Evolutionary conservation across 2,888 invertebrate genomes (phyloP), one percentile per base, ranked within the genome.

Genomic region (Ormia ochracea): DNA sequence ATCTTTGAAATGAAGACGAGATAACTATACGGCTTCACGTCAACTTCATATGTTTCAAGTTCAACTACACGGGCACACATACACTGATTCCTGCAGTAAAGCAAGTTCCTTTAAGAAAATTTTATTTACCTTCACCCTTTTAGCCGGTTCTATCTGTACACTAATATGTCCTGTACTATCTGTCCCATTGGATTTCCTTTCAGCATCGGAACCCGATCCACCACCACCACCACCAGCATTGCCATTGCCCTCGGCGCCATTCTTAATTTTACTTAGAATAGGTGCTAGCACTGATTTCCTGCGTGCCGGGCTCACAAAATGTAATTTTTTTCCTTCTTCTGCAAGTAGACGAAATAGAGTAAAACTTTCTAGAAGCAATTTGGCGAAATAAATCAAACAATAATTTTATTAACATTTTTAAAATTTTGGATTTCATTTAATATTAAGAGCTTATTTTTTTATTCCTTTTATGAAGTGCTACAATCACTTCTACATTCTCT

Each of bases 261-360:
- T 88, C 78, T 89, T 89, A 70, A 89, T 88, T 83, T 89, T 89
- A 79, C 85, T 88, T 50, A 89, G 80, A 21, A 89, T 89, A 7
- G 89, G 89, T 9, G 88, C 89, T 21, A 89, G 82, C 7, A 89
- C 89, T 3, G 89, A 89, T 83, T 88, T 89, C 58, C 89, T 84
- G 54, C 89, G 85, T 43, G 88, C 88, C 52, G 89, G 88, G 82
- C 88, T 88, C 58, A 87, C 86, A 82, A 89, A 89, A 80, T 89
- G 89, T 31, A 89, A 81, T 80, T 88, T 89, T 89, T 88, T 89
- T 89, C 88, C 89, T 88, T 89, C 89, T 84, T 89, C 89, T 89
- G 81, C 1, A 69, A 82, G 43, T 52, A 31, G 43, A 21, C 48
- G 21, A 59, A 43, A 66, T 14, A 41, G 12, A 63, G 12, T 19